Evolutionary conservation across 2,888 invertebrate species (phyloP).

Genomic region (Epinotia nisella): DNA sequence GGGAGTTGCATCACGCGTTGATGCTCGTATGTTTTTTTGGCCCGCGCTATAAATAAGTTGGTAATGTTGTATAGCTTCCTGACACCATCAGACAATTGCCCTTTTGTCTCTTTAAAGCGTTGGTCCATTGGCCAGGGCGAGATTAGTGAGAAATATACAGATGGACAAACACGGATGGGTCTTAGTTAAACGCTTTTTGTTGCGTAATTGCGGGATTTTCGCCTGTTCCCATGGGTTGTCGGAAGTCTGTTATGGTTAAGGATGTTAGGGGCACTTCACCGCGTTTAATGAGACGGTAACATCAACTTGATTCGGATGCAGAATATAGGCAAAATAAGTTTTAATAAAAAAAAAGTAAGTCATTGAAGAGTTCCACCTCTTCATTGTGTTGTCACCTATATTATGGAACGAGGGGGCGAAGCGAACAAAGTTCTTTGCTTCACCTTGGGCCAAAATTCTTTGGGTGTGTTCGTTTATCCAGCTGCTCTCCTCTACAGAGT

Average conservation of each 20-base stretch:
- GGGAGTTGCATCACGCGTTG: background rate
- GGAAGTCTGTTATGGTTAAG: constrained; percentile 19
- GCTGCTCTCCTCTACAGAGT: too few species aligned
- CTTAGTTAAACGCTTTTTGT: constrained; percentile 44
- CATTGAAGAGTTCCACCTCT: too few species aligned
- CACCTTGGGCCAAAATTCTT: too few species aligned
- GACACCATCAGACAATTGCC: constrained; percentile 74
- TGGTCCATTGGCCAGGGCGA: constrained; percentile 68
- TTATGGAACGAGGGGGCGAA: too few species aligned
- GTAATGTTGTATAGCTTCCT: constrained; percentile 61
- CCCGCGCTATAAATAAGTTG: background rate
- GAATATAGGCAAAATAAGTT: too few species aligned
- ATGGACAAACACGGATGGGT: constrained; percentile 45
- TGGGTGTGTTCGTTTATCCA: too few species aligned
- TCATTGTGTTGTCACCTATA: too few species aligned
- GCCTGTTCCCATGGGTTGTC: constrained; percentile 39
- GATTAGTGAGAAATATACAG: constrained; percentile 65
- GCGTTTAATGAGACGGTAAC: too few species aligned
- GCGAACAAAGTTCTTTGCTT: too few species aligned
- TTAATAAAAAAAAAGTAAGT: too few species aligned
- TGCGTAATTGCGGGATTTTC: constrained; percentile 28
- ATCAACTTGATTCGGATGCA: too few species aligned
- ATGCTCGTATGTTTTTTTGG: constrained; percentile 2
- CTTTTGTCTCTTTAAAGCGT: constrained; percentile 69
- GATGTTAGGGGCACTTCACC: background rate